A percentile compares a stretch with the other conserved stretches of the same genome.
phyloP scores from a whole-genome alignment of 2,797 vertebrate genomes.

The Phyllotis vaccarum region DNA sequence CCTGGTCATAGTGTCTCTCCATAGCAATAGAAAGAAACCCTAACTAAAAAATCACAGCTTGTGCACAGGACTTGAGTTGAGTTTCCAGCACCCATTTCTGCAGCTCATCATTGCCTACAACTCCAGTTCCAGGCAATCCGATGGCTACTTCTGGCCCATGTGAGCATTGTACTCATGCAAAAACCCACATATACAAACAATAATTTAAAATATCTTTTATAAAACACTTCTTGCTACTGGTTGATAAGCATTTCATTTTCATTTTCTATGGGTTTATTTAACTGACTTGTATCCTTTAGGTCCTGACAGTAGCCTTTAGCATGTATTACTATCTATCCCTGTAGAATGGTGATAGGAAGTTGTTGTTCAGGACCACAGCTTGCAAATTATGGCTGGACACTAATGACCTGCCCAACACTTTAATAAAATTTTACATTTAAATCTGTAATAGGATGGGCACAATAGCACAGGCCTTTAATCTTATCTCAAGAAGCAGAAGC shows the following conservation, averaged over 20 bases:
- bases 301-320: neutral
- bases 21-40: too few relatives aligned
- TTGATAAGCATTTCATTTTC: conserved; percentile 11
- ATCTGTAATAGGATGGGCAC: conserved; percentile 14
- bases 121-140: neutral
- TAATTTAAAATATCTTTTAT: neutral
- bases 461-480: neutral
- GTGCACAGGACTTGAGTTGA: too few relatives aligned
- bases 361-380: neutral
- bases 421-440: neutral
- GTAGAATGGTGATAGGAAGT: too few relatives aligned
- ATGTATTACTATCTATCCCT: neutral
- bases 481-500: neutral
- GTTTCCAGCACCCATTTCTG: neutral
- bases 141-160: neutral
- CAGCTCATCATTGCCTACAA: neutral
- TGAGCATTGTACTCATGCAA: neutral
- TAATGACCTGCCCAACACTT: neutral
- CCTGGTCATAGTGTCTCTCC: too few relatives aligned
- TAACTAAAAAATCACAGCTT: too few relatives aligned
- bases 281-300: neutral
- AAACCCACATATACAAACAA: neutral
- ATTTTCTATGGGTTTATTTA: neutral
- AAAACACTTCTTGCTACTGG: neutral
- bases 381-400: neutral